Percentiles rank a stretch among this genome's conserved stretches.
Evolutionary conservation across 2,888 invertebrate genomes (phyloP).

Genomic region (Isoperla grammatica): DNA sequence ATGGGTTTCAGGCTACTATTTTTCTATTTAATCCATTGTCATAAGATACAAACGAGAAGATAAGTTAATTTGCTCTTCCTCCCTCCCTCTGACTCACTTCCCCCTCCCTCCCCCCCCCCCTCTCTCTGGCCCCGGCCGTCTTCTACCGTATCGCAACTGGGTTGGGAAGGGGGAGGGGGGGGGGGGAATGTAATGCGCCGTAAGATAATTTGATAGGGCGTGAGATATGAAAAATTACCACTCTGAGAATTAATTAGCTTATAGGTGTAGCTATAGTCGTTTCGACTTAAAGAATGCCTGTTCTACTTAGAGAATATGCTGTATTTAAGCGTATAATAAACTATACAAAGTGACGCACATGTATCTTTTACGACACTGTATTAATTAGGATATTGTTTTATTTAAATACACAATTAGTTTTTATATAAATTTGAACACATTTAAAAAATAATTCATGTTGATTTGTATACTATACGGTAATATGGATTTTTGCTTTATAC

Average conservation of each 20-base stretch:
- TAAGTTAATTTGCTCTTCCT: slow-evolving; percentile 7
- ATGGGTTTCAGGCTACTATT: slow-evolving; percentile 3
- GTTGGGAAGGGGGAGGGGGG: neutral
- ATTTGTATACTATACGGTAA: too few species aligned
- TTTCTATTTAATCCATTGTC: slow-evolving; percentile 20
- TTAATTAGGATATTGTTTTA: too few species aligned
- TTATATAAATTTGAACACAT: too few species aligned
- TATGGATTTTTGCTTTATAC: too few species aligned
- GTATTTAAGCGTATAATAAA: too few species aligned
- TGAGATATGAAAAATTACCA: slow-evolving; percentile 15
- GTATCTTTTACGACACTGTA: too few species aligned
- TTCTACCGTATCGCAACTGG: too few species aligned
- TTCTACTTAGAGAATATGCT: too few species aligned
- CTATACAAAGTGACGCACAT: too few species aligned
- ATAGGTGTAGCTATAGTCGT: neutral
- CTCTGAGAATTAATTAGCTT: slow-evolving; percentile 14
- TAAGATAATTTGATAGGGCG: slow-evolving; percentile 14
- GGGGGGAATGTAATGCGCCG: slow-evolving; percentile 4
- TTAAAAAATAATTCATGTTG: too few species aligned
- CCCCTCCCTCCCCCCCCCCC: neutral
- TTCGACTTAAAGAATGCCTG: too few species aligned
- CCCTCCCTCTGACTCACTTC: slow-evolving; percentile 8
- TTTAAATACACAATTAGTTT: too few species aligned
- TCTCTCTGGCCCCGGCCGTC: neutral
- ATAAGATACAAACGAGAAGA: slow-evolving; percentile 18